Conservation (phyloP, 2,797 vertebrate genomes). For the Siniperca undulata region DNA sequence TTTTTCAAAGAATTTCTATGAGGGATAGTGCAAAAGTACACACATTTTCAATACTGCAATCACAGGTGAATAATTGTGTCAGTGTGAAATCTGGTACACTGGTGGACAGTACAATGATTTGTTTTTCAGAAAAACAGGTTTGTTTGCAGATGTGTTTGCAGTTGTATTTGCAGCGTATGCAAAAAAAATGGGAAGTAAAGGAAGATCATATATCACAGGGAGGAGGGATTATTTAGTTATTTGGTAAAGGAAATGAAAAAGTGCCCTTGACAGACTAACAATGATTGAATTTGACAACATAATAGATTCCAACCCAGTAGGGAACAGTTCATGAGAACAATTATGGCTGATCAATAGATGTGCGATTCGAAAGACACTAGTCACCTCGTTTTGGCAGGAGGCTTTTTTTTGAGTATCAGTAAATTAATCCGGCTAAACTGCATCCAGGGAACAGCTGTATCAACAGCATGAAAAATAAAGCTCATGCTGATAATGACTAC, state of each 20-base stretch:
- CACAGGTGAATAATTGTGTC: neutral
- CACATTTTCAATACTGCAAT: neutral
- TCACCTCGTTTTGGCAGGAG: slow-evolving; percentile 28
- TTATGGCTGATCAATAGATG: slow-evolving; percentile 49
- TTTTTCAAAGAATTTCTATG: neutral
- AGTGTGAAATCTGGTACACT: neutral
- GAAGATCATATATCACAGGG: slow-evolving; percentile 20
- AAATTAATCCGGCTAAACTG: slow-evolving; percentile 53
- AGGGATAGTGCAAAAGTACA: neutral
- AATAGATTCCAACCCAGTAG: slow-evolving; percentile 59
- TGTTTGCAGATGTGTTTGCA: slow-evolving; percentile 2
- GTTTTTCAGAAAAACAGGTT: slow-evolving; percentile 10
- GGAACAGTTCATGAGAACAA: slow-evolving; percentile 40
- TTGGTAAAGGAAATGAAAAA: slow-evolving; percentile 39
- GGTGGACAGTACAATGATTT: neutral
- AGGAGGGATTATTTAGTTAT: slow-evolving; percentile 32
- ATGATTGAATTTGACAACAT: slow-evolving; percentile 43
- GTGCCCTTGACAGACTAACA: slow-evolving; percentile 40
- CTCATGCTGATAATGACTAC: slow-evolving; percentile 53
- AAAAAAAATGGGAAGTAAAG: slow-evolving; percentile 29
- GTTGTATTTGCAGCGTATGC: neutral
- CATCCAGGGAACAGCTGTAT: slow-evolving; percentile 43
- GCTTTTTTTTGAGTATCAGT: slow-evolving; percentile 15
- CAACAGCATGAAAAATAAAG: slow-evolving; percentile 61
- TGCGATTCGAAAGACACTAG: neutral